Evolutionary conservation across 2,888 invertebrate genomes (phyloP), one percentile per base, ranked within the genome.

Genomic region (Serrognathus titanus): DNA sequence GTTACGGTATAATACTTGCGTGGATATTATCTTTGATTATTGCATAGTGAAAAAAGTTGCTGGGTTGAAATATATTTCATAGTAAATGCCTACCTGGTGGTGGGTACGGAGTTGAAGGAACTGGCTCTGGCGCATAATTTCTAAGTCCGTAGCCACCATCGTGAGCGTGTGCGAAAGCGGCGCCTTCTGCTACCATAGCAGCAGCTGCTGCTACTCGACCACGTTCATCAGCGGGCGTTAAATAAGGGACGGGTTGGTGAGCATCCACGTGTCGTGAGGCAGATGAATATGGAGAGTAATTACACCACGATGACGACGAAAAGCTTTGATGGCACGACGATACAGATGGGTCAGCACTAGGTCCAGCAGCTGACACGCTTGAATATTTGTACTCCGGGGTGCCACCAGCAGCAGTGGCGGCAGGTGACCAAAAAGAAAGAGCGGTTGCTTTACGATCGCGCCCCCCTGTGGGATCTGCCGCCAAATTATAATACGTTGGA

Each of bases 401-500:
- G 50, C 78, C 76, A 63, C 85, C 83, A 53, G 83, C 79, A 13
- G 73, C 70, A 9, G 85, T 82, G 53, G 79, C 78, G 41, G 82
- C 82, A 36, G 85, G 84, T 59, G 84, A 83, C 90, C 90, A 90
- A 76, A 90, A 89, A 49, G 86, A 85, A 62, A 87, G 78, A 24
- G 69, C 62, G 37, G 80, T 74, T 45, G 79, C 73, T 68, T 82
- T 82, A 62, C 82, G 78, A 63, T 88, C 86, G 72, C 87, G 82
- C 62, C 83, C 83, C 67, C 83, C 82, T 61, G 85, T 78, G 59
- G 80, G 79, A 58, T 87, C 82, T 40, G 85, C 83, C 39, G 88
- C 86, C 70, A 89, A 80, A 74, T 89, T 89, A 78, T 89, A 90
- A 74, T 89, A 89, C 54, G 88, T 87, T 59, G 87, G 88, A 63